Evolutionary conservation across 2,888 invertebrate species (phyloP).

Genomic region (Erpobdella octoculata): DNA sequence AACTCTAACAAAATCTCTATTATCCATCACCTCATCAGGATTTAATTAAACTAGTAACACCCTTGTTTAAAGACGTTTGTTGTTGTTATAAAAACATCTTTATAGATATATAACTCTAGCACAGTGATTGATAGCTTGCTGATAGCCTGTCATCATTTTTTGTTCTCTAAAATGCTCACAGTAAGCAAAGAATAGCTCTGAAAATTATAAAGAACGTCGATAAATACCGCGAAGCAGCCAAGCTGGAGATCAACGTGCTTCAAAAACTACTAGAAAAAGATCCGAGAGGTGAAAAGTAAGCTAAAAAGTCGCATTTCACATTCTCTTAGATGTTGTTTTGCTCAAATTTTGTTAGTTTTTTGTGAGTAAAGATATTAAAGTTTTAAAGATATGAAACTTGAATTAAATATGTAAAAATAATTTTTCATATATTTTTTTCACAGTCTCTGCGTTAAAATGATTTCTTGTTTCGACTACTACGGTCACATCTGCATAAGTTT

Average conservation of each 20-base stretch:
- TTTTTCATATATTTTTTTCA: constrained; percentile 15
- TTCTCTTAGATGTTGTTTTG: background rate
- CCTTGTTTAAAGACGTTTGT: no score
- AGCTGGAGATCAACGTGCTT: constrained; percentile 94
- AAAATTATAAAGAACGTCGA: constrained; percentile 99
- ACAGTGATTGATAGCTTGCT: no score
- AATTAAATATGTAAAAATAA: background rate
- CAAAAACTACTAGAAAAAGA: constrained; percentile 90
- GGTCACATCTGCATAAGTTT: constrained; percentile 53
- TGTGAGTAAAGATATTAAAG: background rate
- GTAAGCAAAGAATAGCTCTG: constrained; percentile 61
- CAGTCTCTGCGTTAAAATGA: constrained; percentile 54
- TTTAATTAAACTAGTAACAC: no score
- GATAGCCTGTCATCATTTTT: no score
- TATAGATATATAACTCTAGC: no score
- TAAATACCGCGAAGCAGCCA: constrained; percentile 97
- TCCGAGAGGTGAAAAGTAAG: constrained; percentile 88
- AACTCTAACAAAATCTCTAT: no score
- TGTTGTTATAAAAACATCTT: no score
- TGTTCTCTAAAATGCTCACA: constrained; percentile 26
- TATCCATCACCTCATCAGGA: no score
- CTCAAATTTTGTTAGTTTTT: background rate
- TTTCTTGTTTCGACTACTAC: constrained; percentile 53
- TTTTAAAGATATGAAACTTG: background rate
- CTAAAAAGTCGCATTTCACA: no score